Conservation (phyloP, 2,113 vertebrate species). For the Calidris pygmaea region DNA sequence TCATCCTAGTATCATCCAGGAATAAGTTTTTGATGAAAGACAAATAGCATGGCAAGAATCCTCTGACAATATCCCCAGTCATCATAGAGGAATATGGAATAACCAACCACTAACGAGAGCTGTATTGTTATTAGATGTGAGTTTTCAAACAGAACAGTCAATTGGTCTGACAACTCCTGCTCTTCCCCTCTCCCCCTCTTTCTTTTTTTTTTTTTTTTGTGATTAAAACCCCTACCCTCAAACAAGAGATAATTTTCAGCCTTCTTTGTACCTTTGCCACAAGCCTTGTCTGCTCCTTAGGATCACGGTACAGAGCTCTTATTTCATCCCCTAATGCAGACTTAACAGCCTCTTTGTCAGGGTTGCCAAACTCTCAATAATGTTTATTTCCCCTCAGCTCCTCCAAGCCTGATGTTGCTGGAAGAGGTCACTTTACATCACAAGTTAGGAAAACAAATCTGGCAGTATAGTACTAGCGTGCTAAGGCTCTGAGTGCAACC, state of each 20-base stretch:
- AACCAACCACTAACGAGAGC: accelerated
- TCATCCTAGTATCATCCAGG: not conserved
- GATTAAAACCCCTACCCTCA: not conserved
- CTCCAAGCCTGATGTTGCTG: not conserved
- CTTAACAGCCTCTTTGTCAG: not conserved
- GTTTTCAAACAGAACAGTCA: not conserved
- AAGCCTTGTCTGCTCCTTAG: not conserved
- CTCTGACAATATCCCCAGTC: not conserved
- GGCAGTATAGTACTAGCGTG: accelerated
- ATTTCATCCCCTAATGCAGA: not conserved
- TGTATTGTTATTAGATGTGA: not conserved
- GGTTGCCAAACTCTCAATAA: not conserved
- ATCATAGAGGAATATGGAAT: not conserved
- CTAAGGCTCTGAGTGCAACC: accelerated
- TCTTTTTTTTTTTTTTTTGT: no score
- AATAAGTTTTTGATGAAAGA: not conserved
- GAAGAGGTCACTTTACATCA: not conserved
- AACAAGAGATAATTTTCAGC: not conserved
- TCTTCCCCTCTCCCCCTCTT: accelerated
- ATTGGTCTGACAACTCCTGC: not conserved
- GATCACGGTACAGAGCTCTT: not conserved
- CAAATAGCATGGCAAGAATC: not conserved
- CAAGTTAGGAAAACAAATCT: not conserved
- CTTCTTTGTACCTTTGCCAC: not conserved
- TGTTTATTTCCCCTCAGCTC: not conserved